Conservation (phyloP, 1,140 invertebrate genomes). For the Heliconius congener region DNA sequence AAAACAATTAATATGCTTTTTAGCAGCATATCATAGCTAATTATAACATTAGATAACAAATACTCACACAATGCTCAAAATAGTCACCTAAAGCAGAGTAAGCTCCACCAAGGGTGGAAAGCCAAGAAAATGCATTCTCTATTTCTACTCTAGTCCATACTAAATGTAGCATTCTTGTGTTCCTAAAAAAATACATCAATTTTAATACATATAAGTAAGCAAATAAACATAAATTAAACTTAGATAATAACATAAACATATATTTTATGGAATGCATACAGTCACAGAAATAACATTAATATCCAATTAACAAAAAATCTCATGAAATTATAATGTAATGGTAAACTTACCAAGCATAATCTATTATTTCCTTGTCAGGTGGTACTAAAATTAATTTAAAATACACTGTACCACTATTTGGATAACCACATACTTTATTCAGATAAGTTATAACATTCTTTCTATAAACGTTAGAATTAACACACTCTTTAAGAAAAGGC, state of each 20-base stretch:
- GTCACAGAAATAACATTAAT: neutral
- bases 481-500: slow-evolving; percentile 65
- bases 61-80: slow-evolving; percentile 89
- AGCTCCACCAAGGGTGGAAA: slow-evolving; percentile 97
- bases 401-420: slow-evolving; percentile 53
- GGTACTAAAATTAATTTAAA: slow-evolving; percentile 73
- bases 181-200: slow-evolving; percentile 59
- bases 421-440: slow-evolving; percentile 45
- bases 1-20: neutral
- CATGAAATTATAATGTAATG: neutral
- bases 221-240: slow-evolving; percentile 8
- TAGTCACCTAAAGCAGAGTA: slow-evolving; percentile 96
- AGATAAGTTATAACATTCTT: slow-evolving; percentile 57
- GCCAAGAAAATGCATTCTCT: slow-evolving; percentile 94
- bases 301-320: neutral
- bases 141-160: slow-evolving; percentile 86
- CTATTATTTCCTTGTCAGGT: slow-evolving; percentile 84
- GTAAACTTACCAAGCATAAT: slow-evolving; percentile 84
- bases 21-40: neutral
- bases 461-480: slow-evolving; percentile 61
- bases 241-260: neutral
- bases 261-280: neutral
- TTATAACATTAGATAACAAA: neutral
- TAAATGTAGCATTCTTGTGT: slow-evolving; percentile 74
- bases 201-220: slow-evolving; percentile 12